Base-by-base conservation (phyloP, 2,888 invertebrate genomes). In the Leptinotarsa rubiginosa region DNA sequence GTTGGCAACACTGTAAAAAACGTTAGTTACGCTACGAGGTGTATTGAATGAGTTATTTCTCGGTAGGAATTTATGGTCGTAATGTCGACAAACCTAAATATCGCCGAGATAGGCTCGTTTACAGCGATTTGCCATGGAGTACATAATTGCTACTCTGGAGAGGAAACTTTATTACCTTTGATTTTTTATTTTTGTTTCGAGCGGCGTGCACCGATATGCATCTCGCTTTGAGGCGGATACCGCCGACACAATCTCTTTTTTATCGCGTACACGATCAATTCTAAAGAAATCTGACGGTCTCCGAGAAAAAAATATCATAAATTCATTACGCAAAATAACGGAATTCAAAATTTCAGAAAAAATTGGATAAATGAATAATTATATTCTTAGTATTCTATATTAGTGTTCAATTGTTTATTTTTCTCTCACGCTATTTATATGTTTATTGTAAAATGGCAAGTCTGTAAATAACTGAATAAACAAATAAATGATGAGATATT, bases 11-110 rank as follows among this genome's bases (percentile, higher is more conserved):
- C 74, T 75, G 73, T 70, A 66, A 68, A 68, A 68, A 7, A 47
- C 49, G 71, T 78, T 76, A 78, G 76, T 70, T 70, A 78, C 78
- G 78, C 74, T 75, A 72, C 75, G 66, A 72, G 72, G 75, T 77
- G 75, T 65, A 77, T 75, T 70, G 74, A 78, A 78, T 74, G 76
- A 76, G 75, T 75, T 77, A 77, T 78, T 75, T 72, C 74, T 76
- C 72, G 75, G 75, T 72, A 78, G 62, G 76, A 74, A 73, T 75
- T 75, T 76, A 78, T 74, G 25, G 75, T 73, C 65, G 71, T 18
- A n/a, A n/a, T 62, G 62, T 7, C 62, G 41, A 31, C 31, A 62
- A 62, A 62, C 62, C 41, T 62, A 41, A 62, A 62, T 31, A 41
- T 62, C 62, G 13, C 56, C 20, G 65, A 59, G 59, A 59, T 62